Evolutionary conservation across 2,113 vertebrate species (phyloP).

Genomic region (Amphiprion percula): DNA sequence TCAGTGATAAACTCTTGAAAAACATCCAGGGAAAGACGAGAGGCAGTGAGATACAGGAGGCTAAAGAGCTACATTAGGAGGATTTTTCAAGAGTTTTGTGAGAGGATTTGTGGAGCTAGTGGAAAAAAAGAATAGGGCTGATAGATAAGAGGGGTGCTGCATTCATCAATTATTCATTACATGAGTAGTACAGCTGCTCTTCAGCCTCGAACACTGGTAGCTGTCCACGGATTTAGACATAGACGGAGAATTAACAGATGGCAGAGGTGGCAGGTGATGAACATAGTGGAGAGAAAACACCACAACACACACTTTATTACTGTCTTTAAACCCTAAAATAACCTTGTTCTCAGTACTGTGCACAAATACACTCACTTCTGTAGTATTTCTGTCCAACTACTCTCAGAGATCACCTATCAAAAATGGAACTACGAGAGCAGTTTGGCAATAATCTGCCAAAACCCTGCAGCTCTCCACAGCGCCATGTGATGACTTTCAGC

Average conservation of each 20-base stretch:
- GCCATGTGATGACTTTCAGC: background rate
- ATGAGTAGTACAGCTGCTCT: constrained; percentile 31
- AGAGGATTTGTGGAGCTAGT: constrained; percentile 34
- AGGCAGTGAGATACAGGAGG: constrained; percentile 13
- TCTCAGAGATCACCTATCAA: background rate
- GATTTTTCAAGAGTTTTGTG: constrained; percentile 28
- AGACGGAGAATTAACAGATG: constrained; percentile 28
- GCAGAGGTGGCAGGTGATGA: constrained; percentile 4
- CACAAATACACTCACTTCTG: too few relatives aligned
- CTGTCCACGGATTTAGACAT: constrained; percentile 11
- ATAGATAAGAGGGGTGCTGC: constrained; percentile 37
- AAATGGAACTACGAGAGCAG: too few relatives aligned
- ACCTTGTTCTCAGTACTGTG: background rate
- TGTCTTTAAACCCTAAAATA: too few relatives aligned
- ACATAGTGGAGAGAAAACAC: background rate
- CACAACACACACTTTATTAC: too few relatives aligned
- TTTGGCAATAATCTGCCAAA: too few relatives aligned
- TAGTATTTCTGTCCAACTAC: too few relatives aligned
- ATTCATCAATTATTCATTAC: constrained; percentile 53
- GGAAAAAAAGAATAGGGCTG: constrained; percentile 41
- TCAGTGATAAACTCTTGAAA: constrained; percentile 37
- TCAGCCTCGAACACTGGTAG: constrained; percentile 25
- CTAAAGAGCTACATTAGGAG: background rate
- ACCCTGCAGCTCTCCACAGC: too few relatives aligned
- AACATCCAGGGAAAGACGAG: constrained; percentile 13